Evolutionary conservation across 1,140 invertebrate species (phyloP), one percentile per base, ranked within the genome.

Genomic region (Drosophila oshimai): DNA sequence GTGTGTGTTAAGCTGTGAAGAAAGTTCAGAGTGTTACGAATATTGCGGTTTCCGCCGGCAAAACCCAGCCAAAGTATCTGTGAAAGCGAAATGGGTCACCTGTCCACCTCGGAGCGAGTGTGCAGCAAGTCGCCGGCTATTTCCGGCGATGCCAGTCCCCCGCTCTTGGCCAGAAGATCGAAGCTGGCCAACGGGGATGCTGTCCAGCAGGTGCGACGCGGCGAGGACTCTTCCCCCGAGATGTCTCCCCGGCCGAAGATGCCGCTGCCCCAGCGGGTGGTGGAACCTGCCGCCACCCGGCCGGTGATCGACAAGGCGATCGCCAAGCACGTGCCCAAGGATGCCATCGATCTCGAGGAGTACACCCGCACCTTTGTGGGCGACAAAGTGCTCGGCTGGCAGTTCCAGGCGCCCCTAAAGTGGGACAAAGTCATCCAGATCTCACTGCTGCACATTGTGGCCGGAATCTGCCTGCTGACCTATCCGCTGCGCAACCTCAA

Each of bases 361-460:
- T 90, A 90, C 15, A 89, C 67, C 7, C 46, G 50, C 34, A 73
- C 58, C 7, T 90, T 90, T 7, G 68, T 89, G 29, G 89, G 89
- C 24, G 87, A 89, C 26, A 73, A 60, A 7, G 53, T 90, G 4
- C 50, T 90, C 1, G 90, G 90, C 22, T 58, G 69, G 15, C 60
- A 90, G 29, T 83, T 91, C 18, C 57, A 91, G 29, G 91, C 91
- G 0, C 81, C 90, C 0, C 69, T 92, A 2, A 91, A 91, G 42
- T 92, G 92, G 91, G 71, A 78, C 28, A 92, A 92, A 81, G 78
- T 92, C 34, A 90, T 92, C 24, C 67, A 80, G 60, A 91, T 92
- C 20, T 71, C 50, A 9, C 41, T 91, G 17, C 61, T 90, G 17
- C 91, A 92, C 44, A 24, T 92, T 4, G 53, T 69, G 4, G 53